Evolutionary conservation across 2,113 vertebrate species (phyloP), one percentile per base, ranked within the genome.

Genomic region (Saguinus midas): DNA sequence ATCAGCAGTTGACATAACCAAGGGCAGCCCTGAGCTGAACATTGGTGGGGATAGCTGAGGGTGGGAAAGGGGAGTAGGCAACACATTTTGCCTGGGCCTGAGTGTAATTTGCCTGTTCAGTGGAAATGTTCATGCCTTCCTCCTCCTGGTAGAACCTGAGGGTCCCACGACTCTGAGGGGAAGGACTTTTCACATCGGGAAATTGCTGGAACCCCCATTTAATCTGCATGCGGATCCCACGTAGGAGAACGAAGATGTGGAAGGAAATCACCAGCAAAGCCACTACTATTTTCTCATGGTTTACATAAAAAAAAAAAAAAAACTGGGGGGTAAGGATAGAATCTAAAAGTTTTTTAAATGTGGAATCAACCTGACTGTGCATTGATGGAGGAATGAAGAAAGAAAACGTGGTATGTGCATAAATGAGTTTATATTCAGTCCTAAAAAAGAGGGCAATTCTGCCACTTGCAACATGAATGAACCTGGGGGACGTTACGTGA

Each of bases 171-270:
- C 29, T 14, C 20, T 7, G 52, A 5, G 6, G 17, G 7, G 25
- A 32, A 13, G 20, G 2, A 11, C 6, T 12, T n/a, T 52, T 7
- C 8, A 27, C 1, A 0, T 23, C 9, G 16, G 2, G 23, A 58
- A 81, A 35, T 25, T n/a, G 6, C 16, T 8, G 1, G 50, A 10
- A 12, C 1, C 68, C 35, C 37, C 40, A 1, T 35, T 78, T 21
- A 21, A 73, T 35, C 27, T 80, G n/a, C 11, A 1, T n/a, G 25
- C 1, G 32, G 52, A 58, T 27, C 45, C 16, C 58, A 90, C 16
- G 17, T 29, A 18, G 12, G 32, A 73, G 61, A 45, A 83, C 1
- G 8, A 68, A 9, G 18, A n/a, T 0, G 0, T 9, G 29, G n/a
- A 85, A 75, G 29, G 35, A 52, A 87, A 45, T 16, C 5, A 27